Conservation (phyloP, 1,140 invertebrate genomes). For the Vanessa tameamea region DNA sequence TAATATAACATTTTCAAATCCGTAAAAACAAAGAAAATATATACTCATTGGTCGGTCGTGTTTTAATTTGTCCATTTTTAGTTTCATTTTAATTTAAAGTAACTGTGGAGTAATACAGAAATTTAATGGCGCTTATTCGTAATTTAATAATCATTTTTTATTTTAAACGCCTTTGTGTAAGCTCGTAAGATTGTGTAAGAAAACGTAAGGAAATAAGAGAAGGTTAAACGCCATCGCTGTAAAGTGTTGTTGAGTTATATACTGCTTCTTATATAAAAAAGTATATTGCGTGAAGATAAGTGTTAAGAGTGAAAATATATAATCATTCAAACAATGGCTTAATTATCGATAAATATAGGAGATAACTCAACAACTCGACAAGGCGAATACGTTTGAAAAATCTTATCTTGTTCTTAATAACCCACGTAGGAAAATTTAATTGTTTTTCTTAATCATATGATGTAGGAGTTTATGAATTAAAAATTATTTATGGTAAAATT, state of each 20-base stretch:
- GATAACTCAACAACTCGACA: slow-evolving; percentile 16
- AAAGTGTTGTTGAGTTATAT: slow-evolving; percentile 8
- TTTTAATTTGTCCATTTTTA: too few species aligned
- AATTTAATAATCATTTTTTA: slow-evolving; percentile 24
- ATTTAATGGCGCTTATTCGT: not conserved
- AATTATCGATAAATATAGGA: slow-evolving; percentile 32
- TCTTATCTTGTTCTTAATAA: slow-evolving; percentile 23
- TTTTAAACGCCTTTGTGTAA: slow-evolving; percentile 15
- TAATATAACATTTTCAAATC: too few species aligned
- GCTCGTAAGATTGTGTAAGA: slow-evolving; percentile 24
- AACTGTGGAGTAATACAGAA: too few species aligned
- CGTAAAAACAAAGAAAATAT: too few species aligned
- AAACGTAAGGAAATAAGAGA: slow-evolving; percentile 25
- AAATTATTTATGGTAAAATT: not conserved
- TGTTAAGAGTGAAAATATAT: slow-evolving; percentile 19
- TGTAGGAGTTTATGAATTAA: not conserved
- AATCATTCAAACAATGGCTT: slow-evolving; percentile 28
- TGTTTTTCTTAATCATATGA: not conserved
- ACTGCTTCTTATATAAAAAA: slow-evolving; percentile 4
- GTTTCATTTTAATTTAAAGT: too few species aligned
- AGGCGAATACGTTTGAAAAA: slow-evolving; percentile 13
- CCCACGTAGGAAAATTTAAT: not conserved
- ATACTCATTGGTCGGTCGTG: too few species aligned
- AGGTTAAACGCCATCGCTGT: slow-evolving; percentile 15
- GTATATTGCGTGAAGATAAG: slow-evolving; percentile 29